Evolutionary conservation across 2,888 invertebrate species (phyloP).

Genomic region (Leptura quadrifasciata): DNA sequence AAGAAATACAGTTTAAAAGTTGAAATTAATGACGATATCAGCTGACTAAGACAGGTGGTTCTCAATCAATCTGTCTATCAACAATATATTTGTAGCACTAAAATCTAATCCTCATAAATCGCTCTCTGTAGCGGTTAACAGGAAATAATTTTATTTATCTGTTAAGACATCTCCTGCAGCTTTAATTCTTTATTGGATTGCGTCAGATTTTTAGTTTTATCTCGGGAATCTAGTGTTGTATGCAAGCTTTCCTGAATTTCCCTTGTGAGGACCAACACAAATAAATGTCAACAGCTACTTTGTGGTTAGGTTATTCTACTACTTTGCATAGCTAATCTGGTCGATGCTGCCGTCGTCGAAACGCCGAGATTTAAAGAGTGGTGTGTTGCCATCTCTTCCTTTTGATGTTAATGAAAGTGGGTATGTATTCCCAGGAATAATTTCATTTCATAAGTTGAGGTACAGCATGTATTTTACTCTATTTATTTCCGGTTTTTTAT

Average conservation of each 20-base stretch:
- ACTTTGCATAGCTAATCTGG: constrained; percentile 25
- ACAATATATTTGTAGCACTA: too few relatives aligned
- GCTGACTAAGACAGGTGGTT: too few relatives aligned
- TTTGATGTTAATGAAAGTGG: constrained; percentile 5
- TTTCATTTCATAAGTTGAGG: neutral
- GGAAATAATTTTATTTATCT: neutral
- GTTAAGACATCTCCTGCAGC: neutral
- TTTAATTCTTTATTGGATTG: neutral
- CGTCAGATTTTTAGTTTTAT: neutral
- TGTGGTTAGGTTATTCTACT: constrained; percentile 19
- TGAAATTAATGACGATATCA: too few relatives aligned
- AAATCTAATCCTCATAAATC: too few relatives aligned
- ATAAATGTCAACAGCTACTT: constrained; percentile 29
- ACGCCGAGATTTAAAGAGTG: constrained; percentile 13
- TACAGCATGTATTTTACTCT: too few relatives aligned
- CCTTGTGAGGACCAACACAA: constrained; percentile 23
- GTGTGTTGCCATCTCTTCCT: neutral
- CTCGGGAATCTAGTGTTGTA: neutral
- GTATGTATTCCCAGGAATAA: neutral
- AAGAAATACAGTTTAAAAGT: too few relatives aligned
- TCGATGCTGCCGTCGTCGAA: constrained; percentile 11
- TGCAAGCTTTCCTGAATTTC: constrained; percentile 22
- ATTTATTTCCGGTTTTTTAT: too few relatives aligned
- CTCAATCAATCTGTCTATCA: too few relatives aligned
- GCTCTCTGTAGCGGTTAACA: too few relatives aligned